Conservation (phyloP, 1,140 invertebrate genomes). For the Helicoverpa zea region DNA sequence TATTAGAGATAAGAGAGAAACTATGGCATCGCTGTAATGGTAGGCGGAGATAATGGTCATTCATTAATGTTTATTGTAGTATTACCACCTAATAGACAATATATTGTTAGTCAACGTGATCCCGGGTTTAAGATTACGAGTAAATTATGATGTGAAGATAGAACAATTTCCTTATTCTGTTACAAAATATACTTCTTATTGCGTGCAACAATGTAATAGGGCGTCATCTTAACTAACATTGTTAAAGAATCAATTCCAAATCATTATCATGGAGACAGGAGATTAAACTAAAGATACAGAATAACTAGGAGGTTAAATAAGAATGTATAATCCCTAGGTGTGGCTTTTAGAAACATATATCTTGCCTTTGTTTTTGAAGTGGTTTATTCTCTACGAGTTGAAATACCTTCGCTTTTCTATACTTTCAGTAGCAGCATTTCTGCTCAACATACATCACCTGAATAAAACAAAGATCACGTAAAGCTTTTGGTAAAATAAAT, state of each 20-base stretch:
- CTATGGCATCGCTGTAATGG: conserved; percentile 3
- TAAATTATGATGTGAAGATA: conserved; percentile 20
- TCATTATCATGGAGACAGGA: too few species aligned
- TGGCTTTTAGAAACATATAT: too few species aligned
- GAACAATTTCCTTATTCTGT: neutral
- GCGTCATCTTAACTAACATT: neutral
- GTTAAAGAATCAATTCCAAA: neutral
- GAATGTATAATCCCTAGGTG: too few species aligned
- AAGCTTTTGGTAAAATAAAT: conserved; percentile 20
- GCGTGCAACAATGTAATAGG: too few species aligned
- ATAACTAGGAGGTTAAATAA: too few species aligned
- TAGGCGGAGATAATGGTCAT: conserved; percentile 27
- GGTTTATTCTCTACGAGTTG: too few species aligned
- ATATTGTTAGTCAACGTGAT: conserved; percentile 28
- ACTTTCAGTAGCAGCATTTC: neutral
- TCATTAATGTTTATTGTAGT: conserved; percentile 40
- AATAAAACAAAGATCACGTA: neutral
- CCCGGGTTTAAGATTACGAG: conserved; percentile 4
- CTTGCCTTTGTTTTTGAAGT: too few species aligned
- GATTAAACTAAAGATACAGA: too few species aligned
- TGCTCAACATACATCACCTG: neutral
- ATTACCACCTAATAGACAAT: conserved; percentile 13
- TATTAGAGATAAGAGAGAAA: conserved; percentile 31
- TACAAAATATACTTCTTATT: neutral
- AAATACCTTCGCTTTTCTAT: too few species aligned